Percentiles rank a stretch among this genome's conserved stretches.
These are phyloP conservation scores for Noctuana brunneofusca DNA, from an alignment of 2,888 invertebrate genomes.

Conservation along the genomic window DNA sequence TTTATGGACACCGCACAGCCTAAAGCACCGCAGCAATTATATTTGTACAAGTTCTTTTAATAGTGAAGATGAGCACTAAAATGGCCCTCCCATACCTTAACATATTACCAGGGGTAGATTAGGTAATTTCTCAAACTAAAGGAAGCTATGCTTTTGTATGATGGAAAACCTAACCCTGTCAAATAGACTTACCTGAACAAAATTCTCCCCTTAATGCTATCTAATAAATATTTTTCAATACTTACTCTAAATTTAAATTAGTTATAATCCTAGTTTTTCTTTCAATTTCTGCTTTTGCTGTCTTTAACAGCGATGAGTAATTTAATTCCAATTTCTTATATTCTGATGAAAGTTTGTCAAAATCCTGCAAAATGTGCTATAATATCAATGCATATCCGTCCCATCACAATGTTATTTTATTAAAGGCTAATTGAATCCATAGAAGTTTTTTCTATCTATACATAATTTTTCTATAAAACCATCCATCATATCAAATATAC, in stretches of 20 bases:
- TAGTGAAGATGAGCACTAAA: too few relatives aligned
- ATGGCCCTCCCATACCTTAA: too few relatives aligned
- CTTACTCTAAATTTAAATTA: slow-evolving; percentile 69
- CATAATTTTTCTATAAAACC: too few relatives aligned
- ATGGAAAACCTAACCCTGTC: too few relatives aligned
- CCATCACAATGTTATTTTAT: slow-evolving; percentile 36
- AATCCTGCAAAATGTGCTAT: slow-evolving; percentile 77
- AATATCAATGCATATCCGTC: slow-evolving; percentile 72
- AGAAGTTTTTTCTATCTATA: too few relatives aligned
- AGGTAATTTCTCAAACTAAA: too few relatives aligned
- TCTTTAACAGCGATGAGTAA: slow-evolving; percentile 70
- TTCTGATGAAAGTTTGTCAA: slow-evolving; percentile 61
- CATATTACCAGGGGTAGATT: too few relatives aligned
- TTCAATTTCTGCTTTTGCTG: slow-evolving; percentile 69
- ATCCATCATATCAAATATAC: too few relatives aligned
- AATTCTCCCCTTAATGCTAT: not conserved
- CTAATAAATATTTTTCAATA: slow-evolving; percentile 35
- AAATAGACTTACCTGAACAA: not conserved
- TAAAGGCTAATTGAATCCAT: too few relatives aligned
- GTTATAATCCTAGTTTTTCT: slow-evolving; percentile 67
- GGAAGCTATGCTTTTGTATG: not conserved
- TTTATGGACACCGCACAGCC: too few relatives aligned
- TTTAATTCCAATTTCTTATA: slow-evolving; percentile 63
- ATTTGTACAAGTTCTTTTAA: too few relatives aligned
- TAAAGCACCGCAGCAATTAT: too few relatives aligned